Evolutionary conservation across 2,797 vertebrate species (phyloP), one percentile per base, ranked within the genome.

Genomic region (Gastrophryne carolinensis): DNA sequence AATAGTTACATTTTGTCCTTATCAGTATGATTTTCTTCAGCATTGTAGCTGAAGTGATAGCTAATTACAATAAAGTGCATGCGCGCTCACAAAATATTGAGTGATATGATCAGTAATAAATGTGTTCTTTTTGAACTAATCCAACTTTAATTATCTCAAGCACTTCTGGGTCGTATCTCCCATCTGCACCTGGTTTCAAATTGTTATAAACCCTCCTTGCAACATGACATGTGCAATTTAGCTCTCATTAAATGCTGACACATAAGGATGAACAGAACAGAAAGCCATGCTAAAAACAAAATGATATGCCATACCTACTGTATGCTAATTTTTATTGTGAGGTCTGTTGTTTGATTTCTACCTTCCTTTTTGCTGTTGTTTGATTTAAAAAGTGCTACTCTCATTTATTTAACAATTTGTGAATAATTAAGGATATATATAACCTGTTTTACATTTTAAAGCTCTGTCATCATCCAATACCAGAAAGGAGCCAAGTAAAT

Each of bases 11-110:
- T 13, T 81, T 83, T 84, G 85, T 81, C 57, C 72, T 86, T 88
- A 89, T 84, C 73, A 32, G 78, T 79, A 86, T 80, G 75, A 74
- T 84, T 84, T 82, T 78, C 75, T 79, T 78, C 78, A 83, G 61
- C 52, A 83, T 80, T 58, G 6, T 52, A 72, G 74, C 74, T 78
- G 85, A 86, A 85, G 79, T 85, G 81, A 83, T 0, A 74, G 64
- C 75, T 87, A 90, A 88, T 89, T 90, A 90, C 88, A 91, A 88
- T 75, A 87, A 87, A 89, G 71, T 6, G 4, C 0, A 0, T 23
- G 5, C 63, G 68, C 79, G 80, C 70, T 82, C 58, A 66, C 83
- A 77, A 80, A 81, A 84, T 78, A 79, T 39, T 60, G 71, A 79
- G 81, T 37, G 53, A 81, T 80, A 84, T 21, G 63, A 34, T 56